These are phyloP conservation scores for Serripes groenlandicus DNA, from an alignment of 2,888 invertebrate species.

Conservation along the genomic window DNA sequence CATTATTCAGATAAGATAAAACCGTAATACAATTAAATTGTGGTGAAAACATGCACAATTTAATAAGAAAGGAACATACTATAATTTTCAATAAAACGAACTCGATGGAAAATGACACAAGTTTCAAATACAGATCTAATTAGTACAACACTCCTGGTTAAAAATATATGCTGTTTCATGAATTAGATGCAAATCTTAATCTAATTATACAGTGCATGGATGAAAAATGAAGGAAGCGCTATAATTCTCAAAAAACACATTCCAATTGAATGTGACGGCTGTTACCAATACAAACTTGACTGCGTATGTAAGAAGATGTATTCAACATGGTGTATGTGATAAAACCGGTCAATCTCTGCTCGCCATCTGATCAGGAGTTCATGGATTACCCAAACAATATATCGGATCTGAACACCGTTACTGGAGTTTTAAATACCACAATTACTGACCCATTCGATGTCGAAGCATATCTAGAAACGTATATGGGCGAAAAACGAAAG, in stretches of 20 bases:
- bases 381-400: constrained; percentile 15
- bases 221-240: background rate
- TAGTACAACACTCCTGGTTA: too few species aligned
- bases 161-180: too few species aligned
- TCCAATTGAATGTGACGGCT: background rate
- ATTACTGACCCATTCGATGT: constrained; percentile 13
- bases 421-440: background rate
- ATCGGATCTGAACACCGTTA: background rate
- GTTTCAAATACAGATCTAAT: too few species aligned
- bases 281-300: background rate
- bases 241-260: too few species aligned
- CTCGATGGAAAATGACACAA: too few species aligned
- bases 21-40: too few species aligned
- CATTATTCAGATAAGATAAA: too few species aligned
- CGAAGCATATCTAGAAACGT: constrained; percentile 11
- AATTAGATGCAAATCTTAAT: background rate
- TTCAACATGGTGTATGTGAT: background rate
- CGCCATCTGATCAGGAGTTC: background rate
- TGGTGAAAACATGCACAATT: too few species aligned
- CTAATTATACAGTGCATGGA: background rate
- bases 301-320: background rate
- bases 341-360: background rate
- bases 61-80: too few species aligned
- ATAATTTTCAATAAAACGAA: too few species aligned
- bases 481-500: constrained; percentile 77